Conservation (phyloP, 2,113 vertebrate genomes). For the Eulacestoma nigropectus region DNA sequence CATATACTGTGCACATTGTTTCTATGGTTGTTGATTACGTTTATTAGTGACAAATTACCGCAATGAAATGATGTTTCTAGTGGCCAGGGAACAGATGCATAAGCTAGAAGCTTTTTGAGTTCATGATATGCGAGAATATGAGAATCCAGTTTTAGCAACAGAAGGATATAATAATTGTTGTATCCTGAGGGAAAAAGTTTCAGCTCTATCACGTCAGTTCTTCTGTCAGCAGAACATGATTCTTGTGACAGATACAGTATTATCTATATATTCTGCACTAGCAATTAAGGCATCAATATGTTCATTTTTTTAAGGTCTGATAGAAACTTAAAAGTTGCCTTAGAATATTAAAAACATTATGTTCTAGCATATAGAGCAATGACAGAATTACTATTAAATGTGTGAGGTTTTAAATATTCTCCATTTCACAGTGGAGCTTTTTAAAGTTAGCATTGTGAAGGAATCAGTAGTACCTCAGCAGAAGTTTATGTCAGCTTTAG, state of each 20-base stretch:
- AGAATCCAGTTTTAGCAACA: neutral
- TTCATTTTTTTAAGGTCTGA: neutral
- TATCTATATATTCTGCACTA: neutral
- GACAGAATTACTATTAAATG: neutral
- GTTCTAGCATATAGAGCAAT: neutral
- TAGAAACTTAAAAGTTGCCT: neutral
- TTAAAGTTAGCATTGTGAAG: neutral
- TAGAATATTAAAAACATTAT: neutral
- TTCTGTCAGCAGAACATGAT: neutral
- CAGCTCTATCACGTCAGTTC: neutral
- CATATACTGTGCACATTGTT: neutral
- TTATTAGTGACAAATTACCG: neutral
- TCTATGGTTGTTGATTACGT: neutral
- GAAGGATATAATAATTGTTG: neutral
- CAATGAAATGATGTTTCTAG: neutral
- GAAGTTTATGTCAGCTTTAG: neutral
- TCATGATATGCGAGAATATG: neutral
- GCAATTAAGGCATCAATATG: conserved; percentile 6
- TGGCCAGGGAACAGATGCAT: neutral
- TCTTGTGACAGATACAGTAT: neutral
- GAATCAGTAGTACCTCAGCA: neutral
- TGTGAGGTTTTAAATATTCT: neutral
- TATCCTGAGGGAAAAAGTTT: neutral
- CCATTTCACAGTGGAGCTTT: neutral
- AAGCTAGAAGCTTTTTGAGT: neutral